Evolutionary conservation across 2,113 vertebrate genomes (phyloP).

Genomic region (Thryonomys swinderianus): DNA sequence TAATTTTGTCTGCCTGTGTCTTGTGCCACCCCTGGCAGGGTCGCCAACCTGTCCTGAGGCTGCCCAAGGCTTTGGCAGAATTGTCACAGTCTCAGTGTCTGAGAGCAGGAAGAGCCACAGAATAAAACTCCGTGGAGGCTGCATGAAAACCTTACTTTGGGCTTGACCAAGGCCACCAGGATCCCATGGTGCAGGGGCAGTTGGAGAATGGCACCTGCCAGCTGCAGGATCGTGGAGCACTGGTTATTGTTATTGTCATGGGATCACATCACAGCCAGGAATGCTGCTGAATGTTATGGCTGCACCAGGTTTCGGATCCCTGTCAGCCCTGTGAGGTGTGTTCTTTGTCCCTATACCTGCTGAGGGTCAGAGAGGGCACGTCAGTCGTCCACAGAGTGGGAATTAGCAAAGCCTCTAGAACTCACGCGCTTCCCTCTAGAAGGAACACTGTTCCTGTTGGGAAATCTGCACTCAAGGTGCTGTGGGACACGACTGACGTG

Average conservation of each 20-base stretch:
- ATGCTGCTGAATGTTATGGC: neutral
- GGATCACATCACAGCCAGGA: neutral
- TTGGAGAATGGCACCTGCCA: neutral
- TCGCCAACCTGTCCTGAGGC: neutral
- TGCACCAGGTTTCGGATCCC: neutral
- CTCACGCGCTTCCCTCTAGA: neutral
- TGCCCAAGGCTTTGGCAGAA: neutral
- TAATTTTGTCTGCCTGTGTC: neutral
- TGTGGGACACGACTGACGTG: neutral
- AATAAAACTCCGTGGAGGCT: neutral
- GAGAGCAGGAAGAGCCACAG: too few relatives aligned
- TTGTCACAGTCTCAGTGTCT: neutral
- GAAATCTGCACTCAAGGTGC: fast-evolving
- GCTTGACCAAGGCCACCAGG: neutral
- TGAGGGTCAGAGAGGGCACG: fast-evolving
- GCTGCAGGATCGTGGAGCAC: neutral
- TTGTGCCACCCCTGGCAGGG: too few relatives aligned
- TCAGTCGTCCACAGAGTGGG: too few relatives aligned
- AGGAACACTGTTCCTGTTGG: neutral
- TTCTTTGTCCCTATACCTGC: neutral
- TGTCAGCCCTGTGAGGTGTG: neutral
- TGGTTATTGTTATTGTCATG: fast-evolving
- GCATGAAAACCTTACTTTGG: neutral
- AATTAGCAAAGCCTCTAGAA: neutral
- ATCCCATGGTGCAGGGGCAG: neutral